Evolutionary conservation across 2,888 invertebrate species (phyloP).

Genomic region (Cheilosia urbana): DNA sequence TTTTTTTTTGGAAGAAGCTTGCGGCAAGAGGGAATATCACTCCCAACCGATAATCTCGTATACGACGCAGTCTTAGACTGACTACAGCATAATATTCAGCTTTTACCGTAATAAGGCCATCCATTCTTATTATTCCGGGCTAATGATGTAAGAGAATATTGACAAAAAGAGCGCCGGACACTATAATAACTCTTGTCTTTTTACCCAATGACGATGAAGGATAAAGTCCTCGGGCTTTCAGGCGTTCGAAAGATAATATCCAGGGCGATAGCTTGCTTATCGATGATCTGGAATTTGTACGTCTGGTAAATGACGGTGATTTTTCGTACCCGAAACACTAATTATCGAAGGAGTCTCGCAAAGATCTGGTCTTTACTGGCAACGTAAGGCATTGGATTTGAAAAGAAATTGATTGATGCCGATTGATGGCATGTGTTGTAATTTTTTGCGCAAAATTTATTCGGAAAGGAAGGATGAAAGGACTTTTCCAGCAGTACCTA

Average conservation of each 20-base stretch:
- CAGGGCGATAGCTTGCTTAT: conserved; percentile 23
- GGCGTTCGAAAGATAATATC: conserved; percentile 8
- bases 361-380: neutral
- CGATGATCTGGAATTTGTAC: conserved; percentile 49
- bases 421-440: conserved; percentile 30
- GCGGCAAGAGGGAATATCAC: neutral
- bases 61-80: neutral
- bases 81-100: neutral
- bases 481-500: neutral
- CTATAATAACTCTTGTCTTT: conserved; percentile 31
- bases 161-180: conserved; percentile 42
- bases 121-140: conserved; percentile 61
- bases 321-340: conserved; percentile 42
- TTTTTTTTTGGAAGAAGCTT: neutral
- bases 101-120: conserved; percentile 56
- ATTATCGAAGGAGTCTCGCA: conserved; percentile 21
- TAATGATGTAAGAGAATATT: conserved; percentile 71
- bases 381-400: conserved; percentile 18
- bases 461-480: neutral
- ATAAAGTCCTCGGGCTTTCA: conserved; percentile 18
- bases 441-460: neutral
- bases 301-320: conserved; percentile 56
- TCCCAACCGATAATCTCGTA: conserved; percentile 48
- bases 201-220: neutral
- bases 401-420: conserved; percentile 40